Percentiles rank a stretch among this genome's conserved stretches.
Evolutionary conservation across 2,113 vertebrate species (phyloP).

Genomic region (Aegithalos caudatus): DNA sequence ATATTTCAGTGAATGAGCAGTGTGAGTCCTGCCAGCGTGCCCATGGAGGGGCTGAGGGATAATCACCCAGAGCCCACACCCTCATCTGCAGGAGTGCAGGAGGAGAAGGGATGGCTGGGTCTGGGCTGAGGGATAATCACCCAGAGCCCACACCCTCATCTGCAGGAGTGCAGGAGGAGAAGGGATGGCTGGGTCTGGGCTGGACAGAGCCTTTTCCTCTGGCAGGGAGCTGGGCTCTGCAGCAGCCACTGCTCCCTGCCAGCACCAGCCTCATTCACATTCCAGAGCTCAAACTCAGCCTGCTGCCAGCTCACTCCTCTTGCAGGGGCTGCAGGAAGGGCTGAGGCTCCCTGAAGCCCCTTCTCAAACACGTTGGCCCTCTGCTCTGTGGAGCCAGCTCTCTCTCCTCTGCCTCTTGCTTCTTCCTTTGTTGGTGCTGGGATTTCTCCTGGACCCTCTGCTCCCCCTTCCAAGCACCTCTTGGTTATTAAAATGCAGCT

Average conservation of each 20-base stretch:
- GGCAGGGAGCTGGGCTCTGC: neutral
- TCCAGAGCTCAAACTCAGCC: neutral
- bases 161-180: neutral
- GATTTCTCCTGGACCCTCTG: neutral
- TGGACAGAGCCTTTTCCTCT: neutral
- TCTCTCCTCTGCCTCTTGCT: neutral
- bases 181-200: fast-evolving
- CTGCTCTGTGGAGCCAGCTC: neutral
- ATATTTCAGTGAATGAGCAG: neutral
- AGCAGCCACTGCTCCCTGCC: neutral
- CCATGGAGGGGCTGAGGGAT: neutral
- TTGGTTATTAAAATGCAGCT: slow-evolving; percentile 77
- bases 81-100: neutral
- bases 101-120: no score
- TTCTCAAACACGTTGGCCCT: neutral
- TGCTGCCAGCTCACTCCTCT: neutral
- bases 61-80: fast-evolving
- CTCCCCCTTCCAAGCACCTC: slow-evolving; percentile 41
- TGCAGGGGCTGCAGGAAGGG: neutral
- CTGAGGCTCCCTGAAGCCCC: neutral
- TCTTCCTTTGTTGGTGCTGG: slow-evolving; percentile 4
- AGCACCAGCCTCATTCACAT: slow-evolving; percentile 25
- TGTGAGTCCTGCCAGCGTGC: fast-evolving
- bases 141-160: fast-evolving
- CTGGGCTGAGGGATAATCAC: neutral